These are phyloP conservation scores for Dinomys branickii DNA, from an alignment of 2,113 vertebrate species.

Conservation along the genomic window DNA sequence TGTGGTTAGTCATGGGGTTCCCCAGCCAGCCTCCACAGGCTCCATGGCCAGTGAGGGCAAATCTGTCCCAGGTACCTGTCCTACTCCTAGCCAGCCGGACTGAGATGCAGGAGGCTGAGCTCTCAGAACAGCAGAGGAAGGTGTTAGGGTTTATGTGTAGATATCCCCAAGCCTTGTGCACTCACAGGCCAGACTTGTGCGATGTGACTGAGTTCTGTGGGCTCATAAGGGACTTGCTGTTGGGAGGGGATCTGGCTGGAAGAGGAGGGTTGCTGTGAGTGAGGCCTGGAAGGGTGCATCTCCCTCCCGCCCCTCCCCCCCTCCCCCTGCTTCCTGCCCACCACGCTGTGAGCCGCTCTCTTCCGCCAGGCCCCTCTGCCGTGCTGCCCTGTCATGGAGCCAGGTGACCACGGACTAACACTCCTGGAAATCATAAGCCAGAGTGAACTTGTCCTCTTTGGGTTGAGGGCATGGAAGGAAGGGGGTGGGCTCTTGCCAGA, in stretches of 20 bases:
- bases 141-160: no score
- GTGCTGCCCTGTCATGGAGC: neutral
- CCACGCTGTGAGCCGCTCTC: neutral
- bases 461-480: neutral
- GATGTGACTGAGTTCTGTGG: neutral
- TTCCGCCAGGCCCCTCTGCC: neutral
- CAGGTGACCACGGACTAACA: no score
- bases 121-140: neutral
- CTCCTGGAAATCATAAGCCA: neutral
- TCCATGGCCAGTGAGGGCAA: neutral
- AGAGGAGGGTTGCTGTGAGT: neutral
- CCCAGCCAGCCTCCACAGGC: neutral
- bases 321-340: neutral
- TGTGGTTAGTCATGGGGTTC: neutral
- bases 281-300: neutral
- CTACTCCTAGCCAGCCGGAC: neutral
- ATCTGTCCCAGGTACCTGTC: neutral
- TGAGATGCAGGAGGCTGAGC: neutral
- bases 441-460: neutral
- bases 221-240: neutral
- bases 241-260: neutral
- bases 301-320: neutral
- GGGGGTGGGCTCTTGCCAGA: rapidly evolving
- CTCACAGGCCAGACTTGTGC: neutral
- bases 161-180: neutral